Evolutionary conservation across 2,888 invertebrate genomes (phyloP), one percentile per base, ranked within the genome.

Genomic region (Macrosoma leucophasiata): DNA sequence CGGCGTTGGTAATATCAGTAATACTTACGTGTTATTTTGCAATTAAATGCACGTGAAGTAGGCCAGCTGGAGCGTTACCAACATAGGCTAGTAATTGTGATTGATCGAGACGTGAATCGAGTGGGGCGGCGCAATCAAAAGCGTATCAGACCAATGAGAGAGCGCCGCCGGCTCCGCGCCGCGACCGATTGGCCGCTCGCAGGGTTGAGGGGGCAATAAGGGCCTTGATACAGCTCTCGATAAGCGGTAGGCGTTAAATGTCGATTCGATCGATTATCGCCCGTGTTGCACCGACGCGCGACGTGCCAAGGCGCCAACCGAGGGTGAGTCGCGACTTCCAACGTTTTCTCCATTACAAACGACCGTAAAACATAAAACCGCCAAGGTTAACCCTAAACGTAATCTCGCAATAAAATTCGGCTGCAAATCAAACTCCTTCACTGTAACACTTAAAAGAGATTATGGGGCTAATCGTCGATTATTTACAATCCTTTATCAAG

Each of bases 81-180:
- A 66, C 62, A 61, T 55, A 58, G 60, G 52, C 64, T 63, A 62
- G 64, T 75, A 78, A 81, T 81, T 73, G 71, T 69, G 78, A 82
- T 82, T 79, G 78, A 82, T 82, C 68, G 77, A 69, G 71, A 55
- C 68, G 60, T 64, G 76, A 67, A 81, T 81, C 73, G 75, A 70
- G 71, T 45, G 66, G 76, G 82, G 82, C 81, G 82, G 76, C 44
- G 81, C 81, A 77, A 81, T 82, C 82, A 82, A 82, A 84, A 68
- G 65, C 73, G 72, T 70, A 78, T 77, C 74, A 71, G 63, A 56
- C 81, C 81, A 82, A 82, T 82, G 61, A 56, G 71, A 57, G 68
- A 50, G 49, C 60, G 51, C 57, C 64, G 42, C 50, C 50, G 49
- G 42, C 46, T 52, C 56, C 55, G 50, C 59, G 60, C 44, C 52